Evolutionary conservation across 2,888 invertebrate species (phyloP).

Genomic region (Andrena trimmerana): DNA sequence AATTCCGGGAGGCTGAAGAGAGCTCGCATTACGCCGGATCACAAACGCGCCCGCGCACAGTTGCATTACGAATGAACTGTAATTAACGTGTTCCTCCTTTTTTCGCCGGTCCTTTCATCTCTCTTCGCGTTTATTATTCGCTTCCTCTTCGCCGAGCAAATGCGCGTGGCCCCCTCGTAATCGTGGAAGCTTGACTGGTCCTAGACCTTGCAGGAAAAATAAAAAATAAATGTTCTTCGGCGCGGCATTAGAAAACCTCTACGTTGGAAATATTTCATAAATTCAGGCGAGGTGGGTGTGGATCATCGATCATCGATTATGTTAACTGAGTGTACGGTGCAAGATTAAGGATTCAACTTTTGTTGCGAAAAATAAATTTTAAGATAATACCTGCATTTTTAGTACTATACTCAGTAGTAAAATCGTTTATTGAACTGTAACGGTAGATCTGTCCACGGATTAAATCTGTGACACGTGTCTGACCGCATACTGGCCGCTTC

Average conservation of each 20-base stretch:
- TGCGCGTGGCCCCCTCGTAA: slow-evolving; percentile 9
- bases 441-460: background rate
- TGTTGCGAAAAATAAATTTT: background rate
- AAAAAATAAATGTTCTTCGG: background rate
- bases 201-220: slow-evolving; percentile 6
- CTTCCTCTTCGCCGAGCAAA: slow-evolving; percentile 16
- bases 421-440: no score
- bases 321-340: slow-evolving; percentile 26
- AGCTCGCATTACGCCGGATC: slow-evolving; percentile 44
- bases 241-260: no score
- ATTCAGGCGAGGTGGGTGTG: slow-evolving; percentile 22
- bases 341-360: background rate
- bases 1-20: slow-evolving; percentile 25
- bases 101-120: slow-evolving; percentile 39
- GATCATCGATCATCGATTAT: slow-evolving; percentile 34
- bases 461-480: background rate
- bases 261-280: no score
- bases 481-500: background rate
- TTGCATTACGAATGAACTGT: slow-evolving; percentile 48
- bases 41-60: slow-evolving; percentile 4
- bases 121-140: slow-evolving; percentile 48
- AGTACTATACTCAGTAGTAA: no score
- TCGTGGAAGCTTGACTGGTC: background rate
- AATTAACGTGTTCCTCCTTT: slow-evolving; percentile 49
- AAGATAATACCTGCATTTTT: no score